Percentiles rank a stretch among this genome's conserved stretches.
Conservation (phyloP, 2,113 vertebrate species). For the Meleagris gallopavo region DNA sequence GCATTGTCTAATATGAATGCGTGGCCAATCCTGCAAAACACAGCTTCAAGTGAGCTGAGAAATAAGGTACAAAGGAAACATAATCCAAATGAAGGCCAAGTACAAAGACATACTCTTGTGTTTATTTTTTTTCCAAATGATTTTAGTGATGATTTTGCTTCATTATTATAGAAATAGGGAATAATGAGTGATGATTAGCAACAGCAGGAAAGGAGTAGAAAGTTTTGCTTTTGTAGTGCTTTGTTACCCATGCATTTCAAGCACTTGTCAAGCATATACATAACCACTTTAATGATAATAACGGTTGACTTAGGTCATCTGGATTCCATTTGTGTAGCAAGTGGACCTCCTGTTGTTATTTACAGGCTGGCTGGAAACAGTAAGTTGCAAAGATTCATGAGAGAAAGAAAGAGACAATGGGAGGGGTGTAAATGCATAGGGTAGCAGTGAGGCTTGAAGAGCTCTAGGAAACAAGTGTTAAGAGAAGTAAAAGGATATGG, state of each 20-base stretch:
- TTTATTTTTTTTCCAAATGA: not conserved
- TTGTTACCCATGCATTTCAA: not conserved
- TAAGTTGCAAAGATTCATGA: not conserved
- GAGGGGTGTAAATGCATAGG: not conserved
- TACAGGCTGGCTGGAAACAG: not conserved
- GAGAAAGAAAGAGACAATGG: not conserved
- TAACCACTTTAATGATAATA: not conserved
- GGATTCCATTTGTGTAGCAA: not conserved
- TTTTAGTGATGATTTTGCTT: not conserved
- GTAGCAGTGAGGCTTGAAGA: not conserved
- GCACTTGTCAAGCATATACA: not conserved
- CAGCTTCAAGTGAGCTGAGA: rapidly evolving
- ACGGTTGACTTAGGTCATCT: not conserved
- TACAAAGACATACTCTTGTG: not conserved
- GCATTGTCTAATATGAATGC: not conserved
- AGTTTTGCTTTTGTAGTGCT: not conserved
- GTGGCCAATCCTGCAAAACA: not conserved
- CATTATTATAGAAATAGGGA: not conserved
- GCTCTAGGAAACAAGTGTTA: not conserved
- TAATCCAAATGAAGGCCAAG: not conserved
- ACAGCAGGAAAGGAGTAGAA: not conserved
- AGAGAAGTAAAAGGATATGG: not conserved
- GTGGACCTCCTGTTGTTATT: not conserved
- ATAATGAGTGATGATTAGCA: not conserved
- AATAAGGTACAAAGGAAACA: not conserved